These are phyloP conservation scores for Ptiloglossa arizonensis DNA, from an alignment of 1,140 invertebrate species.

Conservation along the genomic window DNA sequence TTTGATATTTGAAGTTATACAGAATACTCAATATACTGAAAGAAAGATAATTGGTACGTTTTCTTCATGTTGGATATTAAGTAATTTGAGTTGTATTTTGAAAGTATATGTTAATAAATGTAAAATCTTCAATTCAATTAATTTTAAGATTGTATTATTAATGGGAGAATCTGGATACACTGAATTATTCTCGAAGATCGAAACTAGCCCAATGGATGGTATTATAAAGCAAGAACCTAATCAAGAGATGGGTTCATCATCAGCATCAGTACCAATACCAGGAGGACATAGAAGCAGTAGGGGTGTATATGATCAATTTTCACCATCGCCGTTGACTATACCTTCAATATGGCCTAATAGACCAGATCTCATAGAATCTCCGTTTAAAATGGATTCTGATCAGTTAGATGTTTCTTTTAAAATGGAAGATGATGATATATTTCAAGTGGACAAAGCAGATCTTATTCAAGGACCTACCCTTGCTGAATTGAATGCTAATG, in stretches of 20 bases:
- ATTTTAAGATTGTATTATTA: slow-evolving; percentile 7
- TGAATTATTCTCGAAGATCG: slow-evolving; percentile 31
- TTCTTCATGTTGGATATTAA: background rate
- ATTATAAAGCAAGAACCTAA: slow-evolving; percentile 74
- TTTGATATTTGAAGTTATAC: background rate
- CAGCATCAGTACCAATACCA: slow-evolving; percentile 79
- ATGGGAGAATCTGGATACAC: slow-evolving; percentile 49
- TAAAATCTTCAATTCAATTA: background rate
- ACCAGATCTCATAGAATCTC: slow-evolving; percentile 71
- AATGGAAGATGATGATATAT: slow-evolving; percentile 93
- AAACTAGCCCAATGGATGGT: slow-evolving; percentile 70
- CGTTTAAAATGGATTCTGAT: slow-evolving; percentile 73
- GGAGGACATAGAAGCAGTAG: slow-evolving; percentile 74
- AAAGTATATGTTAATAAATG: background rate
- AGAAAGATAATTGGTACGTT: slow-evolving; percentile 8
- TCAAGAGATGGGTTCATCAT: slow-evolving; percentile 73
- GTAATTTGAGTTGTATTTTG: background rate
- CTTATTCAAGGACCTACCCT: slow-evolving; percentile 92
- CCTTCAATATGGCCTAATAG: slow-evolving; percentile 72
- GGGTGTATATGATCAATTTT: slow-evolving; percentile 78
- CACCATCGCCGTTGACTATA: slow-evolving; percentile 75
- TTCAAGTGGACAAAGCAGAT: slow-evolving; percentile 94
- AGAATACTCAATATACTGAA: background rate
- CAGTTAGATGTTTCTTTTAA: slow-evolving; percentile 82
- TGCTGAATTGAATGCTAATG: slow-evolving; percentile 93